These are phyloP conservation scores for Stegastes partitus DNA, from an alignment of 2,113 vertebrate genomes.

Conservation along the genomic window DNA sequence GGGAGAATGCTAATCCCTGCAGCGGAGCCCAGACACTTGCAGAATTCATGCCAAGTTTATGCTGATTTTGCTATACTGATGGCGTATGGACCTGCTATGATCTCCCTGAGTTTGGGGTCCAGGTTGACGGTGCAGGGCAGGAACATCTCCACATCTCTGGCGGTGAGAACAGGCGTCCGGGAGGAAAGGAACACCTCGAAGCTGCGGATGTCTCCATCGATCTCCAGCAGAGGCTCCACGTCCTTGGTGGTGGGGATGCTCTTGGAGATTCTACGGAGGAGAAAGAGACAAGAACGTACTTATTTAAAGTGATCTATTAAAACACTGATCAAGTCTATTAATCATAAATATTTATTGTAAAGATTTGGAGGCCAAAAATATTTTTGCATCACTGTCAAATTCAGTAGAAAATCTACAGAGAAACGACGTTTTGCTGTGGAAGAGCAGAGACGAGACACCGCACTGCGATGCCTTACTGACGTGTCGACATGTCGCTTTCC, in stretches of 20 bases:
- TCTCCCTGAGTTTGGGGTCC: conserved; percentile 97
- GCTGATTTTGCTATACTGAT: not conserved
- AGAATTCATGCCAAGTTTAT: not conserved
- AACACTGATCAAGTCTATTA: no score
- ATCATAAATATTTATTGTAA: not conserved
- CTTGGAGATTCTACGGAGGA: conserved; percentile 91
- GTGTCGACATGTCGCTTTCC: conserved; percentile 26
- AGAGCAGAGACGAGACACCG: not conserved
- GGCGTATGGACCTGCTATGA: conserved; percentile 92
- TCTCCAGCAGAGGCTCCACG: conserved; percentile 97
- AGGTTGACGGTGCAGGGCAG: conserved; percentile 97
- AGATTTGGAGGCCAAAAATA: no score
- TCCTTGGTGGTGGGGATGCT: conserved; percentile 98
- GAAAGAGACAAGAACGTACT: not conserved
- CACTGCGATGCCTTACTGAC: not conserved
- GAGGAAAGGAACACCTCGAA: conserved; percentile 98
- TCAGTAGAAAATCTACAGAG: no score
- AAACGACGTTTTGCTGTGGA: not conserved
- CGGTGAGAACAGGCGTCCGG: conserved; percentile 92
- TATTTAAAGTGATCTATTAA: no score
- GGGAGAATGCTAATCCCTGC: conserved; percentile 28
- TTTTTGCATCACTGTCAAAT: no score
- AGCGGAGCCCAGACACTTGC: conserved; percentile 5
- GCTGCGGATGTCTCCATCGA: conserved; percentile 95
- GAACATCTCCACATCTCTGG: conserved; percentile 95